phyloP scores from a whole-genome alignment of 2,113 vertebrate genomes.

The Oncorhynchus mykiss region DNA sequence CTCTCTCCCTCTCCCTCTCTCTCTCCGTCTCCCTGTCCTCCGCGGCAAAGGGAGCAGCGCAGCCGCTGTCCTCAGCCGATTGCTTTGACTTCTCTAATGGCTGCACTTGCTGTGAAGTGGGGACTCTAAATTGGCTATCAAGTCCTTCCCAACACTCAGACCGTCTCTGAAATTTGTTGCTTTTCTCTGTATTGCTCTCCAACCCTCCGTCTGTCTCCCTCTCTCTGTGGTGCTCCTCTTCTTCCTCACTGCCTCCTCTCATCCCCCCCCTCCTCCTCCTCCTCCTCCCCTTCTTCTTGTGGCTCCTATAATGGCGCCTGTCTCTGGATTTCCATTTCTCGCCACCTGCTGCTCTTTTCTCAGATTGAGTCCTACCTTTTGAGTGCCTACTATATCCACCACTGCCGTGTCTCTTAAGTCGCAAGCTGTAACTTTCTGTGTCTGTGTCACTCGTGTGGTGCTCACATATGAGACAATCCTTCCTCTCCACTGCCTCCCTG shows the following conservation, averaged over 20 bases:
- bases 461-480: constrained; percentile 18
- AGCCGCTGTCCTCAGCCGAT: constrained; percentile 34
- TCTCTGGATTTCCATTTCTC: constrained; percentile 36
- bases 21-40: not conserved
- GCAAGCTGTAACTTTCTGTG: not conserved
- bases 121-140: constrained; percentile 48
- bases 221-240: constrained; percentile 12
- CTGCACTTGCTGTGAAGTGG: constrained; percentile 33
- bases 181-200: constrained; percentile 22
- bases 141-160: constrained; percentile 32
- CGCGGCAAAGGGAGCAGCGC: constrained; percentile 3
- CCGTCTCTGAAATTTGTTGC: constrained; percentile 37
- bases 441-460: not conserved
- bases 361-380: constrained; percentile 19
- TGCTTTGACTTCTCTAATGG: constrained; percentile 55
- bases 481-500: constrained; percentile 28
- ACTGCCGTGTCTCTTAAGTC: constrained; percentile 8
- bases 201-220: constrained; percentile 16
- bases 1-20: too few species aligned
- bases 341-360: constrained; percentile 14
- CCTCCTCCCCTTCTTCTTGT: constrained; percentile 31
- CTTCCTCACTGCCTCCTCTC: not conserved
- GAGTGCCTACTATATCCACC: constrained; percentile 17
- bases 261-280: constrained; percentile 34
- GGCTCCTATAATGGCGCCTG: constrained; percentile 38